Conservation (phyloP, 2,888 invertebrate species). For the Macrophya annulata region DNA sequence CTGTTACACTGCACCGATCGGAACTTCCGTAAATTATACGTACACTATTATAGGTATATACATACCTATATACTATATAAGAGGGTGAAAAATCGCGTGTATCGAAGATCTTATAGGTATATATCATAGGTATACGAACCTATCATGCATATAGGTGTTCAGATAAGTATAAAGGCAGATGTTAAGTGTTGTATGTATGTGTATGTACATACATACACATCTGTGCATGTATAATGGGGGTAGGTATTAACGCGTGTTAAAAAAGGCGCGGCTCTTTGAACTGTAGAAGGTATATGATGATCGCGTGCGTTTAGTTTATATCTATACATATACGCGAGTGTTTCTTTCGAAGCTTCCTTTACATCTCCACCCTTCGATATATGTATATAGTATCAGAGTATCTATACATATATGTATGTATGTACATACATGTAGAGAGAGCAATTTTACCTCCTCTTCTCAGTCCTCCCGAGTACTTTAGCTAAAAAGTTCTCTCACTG, state of each 20-base stretch:
- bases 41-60: not conserved
- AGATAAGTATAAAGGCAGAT: too few species aligned
- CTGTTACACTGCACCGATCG: not conserved
- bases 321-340: not conserved
- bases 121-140: too few species aligned
- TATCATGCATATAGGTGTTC: too few species aligned
- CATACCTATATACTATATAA: not conserved
- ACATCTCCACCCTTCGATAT: conserved; percentile 17
- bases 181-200: too few species aligned
- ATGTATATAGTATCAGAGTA: not conserved
- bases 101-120: not conserved
- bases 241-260: conserved; percentile 27
- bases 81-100: conserved; percentile 27
- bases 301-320: conserved; percentile 26
- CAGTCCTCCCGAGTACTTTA: not conserved
- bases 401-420: too few species aligned
- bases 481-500: conserved; percentile 27
- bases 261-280: conserved; percentile 45
- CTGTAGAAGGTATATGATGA: not conserved
- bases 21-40: conserved; percentile 5
- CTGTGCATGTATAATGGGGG: not conserved
- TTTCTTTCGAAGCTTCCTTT: not conserved
- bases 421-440: not conserved
- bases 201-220: not conserved
- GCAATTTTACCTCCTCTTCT: conserved; percentile 18